Conservation (phyloP, 2,888 invertebrate species). For the Beris chalybata region DNA sequence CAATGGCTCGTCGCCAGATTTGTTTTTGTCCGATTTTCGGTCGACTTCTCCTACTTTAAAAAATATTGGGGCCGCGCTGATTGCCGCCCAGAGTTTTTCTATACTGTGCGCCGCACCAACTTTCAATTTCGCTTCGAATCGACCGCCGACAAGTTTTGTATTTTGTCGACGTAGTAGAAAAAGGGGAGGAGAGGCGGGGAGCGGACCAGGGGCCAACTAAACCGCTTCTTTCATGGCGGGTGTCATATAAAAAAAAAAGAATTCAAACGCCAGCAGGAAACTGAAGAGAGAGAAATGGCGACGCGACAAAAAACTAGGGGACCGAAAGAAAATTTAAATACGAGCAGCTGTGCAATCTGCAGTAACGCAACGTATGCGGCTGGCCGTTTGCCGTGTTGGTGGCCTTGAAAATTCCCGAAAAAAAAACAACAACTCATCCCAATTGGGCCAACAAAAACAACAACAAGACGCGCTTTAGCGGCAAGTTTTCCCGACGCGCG, state of each 20-base stretch:
- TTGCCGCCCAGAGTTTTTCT: no score
- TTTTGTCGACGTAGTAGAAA: conserved; percentile 15
- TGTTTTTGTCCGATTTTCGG: no score
- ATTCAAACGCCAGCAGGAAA: neutral
- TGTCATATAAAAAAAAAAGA: no score
- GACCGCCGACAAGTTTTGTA: neutral
- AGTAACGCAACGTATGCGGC: neutral
- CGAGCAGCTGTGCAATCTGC: neutral
- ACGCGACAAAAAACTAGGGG: neutral
- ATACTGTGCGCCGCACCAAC: neutral
- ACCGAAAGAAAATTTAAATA: neutral
- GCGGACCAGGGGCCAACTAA: no score
- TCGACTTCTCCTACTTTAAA: no score
- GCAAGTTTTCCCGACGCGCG: neutral
- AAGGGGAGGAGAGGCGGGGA: no score
- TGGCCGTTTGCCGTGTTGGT: neutral
- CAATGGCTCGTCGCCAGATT: no score
- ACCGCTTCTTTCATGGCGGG: no score
- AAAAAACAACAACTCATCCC: no score
- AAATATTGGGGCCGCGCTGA: no score
- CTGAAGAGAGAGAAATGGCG: conserved; percentile 1
- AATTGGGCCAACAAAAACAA: neutral
- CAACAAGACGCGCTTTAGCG: neutral
- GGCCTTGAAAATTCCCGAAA: conserved; percentile 4
- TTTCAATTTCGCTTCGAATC: conserved; percentile 22